These are phyloP conservation scores for Leptothorax acervorum DNA, from an alignment of 2,888 invertebrate species.

Conservation along the genomic window DNA sequence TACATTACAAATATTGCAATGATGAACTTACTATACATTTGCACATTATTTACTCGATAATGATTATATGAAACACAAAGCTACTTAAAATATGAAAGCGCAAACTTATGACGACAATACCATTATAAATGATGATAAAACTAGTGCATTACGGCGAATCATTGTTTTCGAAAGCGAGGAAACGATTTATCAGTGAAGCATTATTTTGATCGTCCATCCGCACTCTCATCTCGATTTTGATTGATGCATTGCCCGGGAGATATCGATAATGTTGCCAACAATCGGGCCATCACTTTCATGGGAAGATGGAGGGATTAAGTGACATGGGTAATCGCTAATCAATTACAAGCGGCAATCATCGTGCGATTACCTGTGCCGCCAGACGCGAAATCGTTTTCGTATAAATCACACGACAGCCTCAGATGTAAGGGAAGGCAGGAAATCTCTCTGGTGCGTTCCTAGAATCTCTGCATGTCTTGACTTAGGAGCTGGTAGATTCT, in stretches of 20 bases:
- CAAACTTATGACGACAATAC: neutral
- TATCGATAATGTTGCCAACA: constrained; percentile 46
- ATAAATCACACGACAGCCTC: constrained; percentile 82
- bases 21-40: neutral
- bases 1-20: neutral
- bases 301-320: constrained; percentile 56
- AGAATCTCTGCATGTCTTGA: constrained; percentile 59
- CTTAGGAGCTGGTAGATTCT: constrained; percentile 47
- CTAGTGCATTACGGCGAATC: constrained; percentile 6
- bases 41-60: neutral
- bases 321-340: constrained; percentile 78
- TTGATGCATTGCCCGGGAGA: constrained; percentile 33
- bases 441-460: constrained; percentile 65
- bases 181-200: constrained; percentile 37
- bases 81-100: neutral
- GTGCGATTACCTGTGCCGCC: constrained; percentile 80
- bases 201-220: constrained; percentile 12
- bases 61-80: neutral
- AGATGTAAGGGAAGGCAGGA: constrained; percentile 68
- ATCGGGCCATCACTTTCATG: constrained; percentile 40
- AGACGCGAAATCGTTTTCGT: constrained; percentile 82
- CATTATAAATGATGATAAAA: constrained; percentile 18
- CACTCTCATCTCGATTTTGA: constrained; percentile 26
- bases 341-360: constrained; percentile 82
- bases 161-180: constrained; percentile 10